Evolutionary conservation across 2,888 invertebrate species (phyloP), one percentile per base, ranked within the genome.

Genomic region (Dolichomitus sp.): DNA sequence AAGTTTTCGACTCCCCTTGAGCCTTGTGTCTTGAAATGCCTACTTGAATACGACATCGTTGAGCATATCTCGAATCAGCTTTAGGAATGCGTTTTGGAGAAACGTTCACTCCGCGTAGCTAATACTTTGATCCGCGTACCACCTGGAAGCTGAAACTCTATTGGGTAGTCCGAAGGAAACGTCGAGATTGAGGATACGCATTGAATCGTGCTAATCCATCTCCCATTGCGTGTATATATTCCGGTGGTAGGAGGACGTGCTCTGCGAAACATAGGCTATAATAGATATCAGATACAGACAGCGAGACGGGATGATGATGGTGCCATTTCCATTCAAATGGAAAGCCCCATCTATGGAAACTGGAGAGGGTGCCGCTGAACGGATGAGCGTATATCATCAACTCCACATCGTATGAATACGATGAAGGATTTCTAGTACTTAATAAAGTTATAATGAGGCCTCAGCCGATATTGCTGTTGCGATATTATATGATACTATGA

Each of bases 241-340:
- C 66, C 73, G 57, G 30, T 57, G 50, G 69, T 63, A 69, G 68
- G 61, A 69, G 69, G 73, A 73, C 69, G 69, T 40, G 54, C 81
- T 74, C 68, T 50, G 48, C 48, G 68, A 73, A 73, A 45, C 73
- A 63, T 68, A 63, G 27, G 65, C 61, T 57, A 75, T 79, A 65
- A 79, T 79, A 45, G 82, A 70, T 82, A 82, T 75, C 75, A 57
- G 48, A 59, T 52, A 63, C 45, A 63, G 61, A 69, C 68, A 73
- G 54, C 69, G 48, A 61, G 48, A 70, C 50, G 37, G 52, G 50
- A 78, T 33, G 59, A 63, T 65, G 82, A 82, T 61, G 70, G 69
- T 72, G 78, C 75, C 66, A 52, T 82, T 79, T 82, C 79, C 75
- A 79, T 81, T 77, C 68, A 40, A 69, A 68, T 50, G 73, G 73